Conservation (phyloP, 2,113 vertebrate species). For the Perca fluviatilis region DNA sequence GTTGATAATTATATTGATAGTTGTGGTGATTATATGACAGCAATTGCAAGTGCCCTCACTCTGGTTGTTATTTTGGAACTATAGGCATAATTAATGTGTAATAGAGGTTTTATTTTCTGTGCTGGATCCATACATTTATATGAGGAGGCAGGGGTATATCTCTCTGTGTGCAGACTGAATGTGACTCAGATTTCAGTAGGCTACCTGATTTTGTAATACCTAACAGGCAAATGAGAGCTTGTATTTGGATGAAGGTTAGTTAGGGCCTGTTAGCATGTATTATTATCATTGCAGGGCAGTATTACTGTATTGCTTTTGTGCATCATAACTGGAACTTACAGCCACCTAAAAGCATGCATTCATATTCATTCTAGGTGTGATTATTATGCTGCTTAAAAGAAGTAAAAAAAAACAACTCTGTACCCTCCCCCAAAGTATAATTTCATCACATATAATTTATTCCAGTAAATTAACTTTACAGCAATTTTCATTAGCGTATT, state of each 20-base stretch:
- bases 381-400: slow-evolving; percentile 59
- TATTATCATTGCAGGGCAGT: slow-evolving; percentile 54
- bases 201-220: slow-evolving; percentile 48
- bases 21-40: slow-evolving; percentile 82
- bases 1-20: slow-evolving; percentile 76
- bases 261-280: slow-evolving; percentile 64
- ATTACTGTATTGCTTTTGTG: slow-evolving; percentile 64
- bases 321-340: slow-evolving; percentile 64
- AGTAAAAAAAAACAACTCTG: slow-evolving; percentile 15
- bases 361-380: slow-evolving; percentile 62
- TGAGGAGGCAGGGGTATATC: slow-evolving; percentile 68
- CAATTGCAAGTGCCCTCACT: slow-evolving; percentile 84
- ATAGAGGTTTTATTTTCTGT: slow-evolving; percentile 73
- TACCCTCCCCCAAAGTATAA: slow-evolving; percentile 41
- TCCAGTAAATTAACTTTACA: slow-evolving; percentile 20
- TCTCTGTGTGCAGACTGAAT: slow-evolving; percentile 76
- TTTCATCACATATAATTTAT: slow-evolving; percentile 34
- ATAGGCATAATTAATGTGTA: slow-evolving; percentile 75
- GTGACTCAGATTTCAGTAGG: slow-evolving; percentile 67
- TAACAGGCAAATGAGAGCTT: slow-evolving; percentile 37
- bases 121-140: slow-evolving; percentile 71
- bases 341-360: slow-evolving; percentile 73
- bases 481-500: slow-evolving; percentile 29
- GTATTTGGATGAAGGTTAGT: slow-evolving; percentile 35
- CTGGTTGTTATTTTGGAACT: slow-evolving; percentile 79